A percentile compares a stretch with the other conserved stretches of the same genome.
These are phyloP conservation scores for Mungos mungo DNA, from an alignment of 2,113 vertebrate genomes.

Conservation along the genomic window DNA sequence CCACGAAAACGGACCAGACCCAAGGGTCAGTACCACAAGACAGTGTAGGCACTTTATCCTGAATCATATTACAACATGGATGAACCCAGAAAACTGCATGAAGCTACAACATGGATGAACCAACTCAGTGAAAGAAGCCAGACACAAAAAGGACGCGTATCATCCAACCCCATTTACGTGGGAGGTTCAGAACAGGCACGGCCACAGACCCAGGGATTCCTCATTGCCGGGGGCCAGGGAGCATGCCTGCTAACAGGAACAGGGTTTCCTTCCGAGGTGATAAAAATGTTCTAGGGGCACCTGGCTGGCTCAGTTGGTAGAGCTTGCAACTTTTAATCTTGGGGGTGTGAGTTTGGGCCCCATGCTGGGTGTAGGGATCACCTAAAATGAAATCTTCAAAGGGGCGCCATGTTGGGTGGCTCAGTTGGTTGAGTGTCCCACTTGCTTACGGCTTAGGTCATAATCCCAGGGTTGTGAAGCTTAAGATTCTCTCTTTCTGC, in stretches of 20 bases:
- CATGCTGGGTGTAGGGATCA: not conserved
- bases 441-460: not conserved
- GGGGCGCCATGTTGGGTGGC: not conserved
- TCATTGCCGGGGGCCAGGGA: not conserved
- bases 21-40: not conserved
- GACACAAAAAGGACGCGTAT: not conserved
- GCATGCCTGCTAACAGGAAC: not conserved
- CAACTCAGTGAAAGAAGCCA: not conserved
- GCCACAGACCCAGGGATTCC: rapidly evolving
- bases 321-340: not conserved
- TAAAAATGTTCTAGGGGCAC: not conserved
- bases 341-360: not conserved
- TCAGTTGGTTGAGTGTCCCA: not conserved
- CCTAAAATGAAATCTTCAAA: not conserved
- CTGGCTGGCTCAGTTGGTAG: not conserved
- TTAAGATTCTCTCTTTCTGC: no score
- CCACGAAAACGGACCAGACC: not conserved
- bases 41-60: not conserved
- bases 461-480: not conserved
- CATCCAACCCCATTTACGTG: not conserved
- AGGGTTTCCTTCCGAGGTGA: not conserved
- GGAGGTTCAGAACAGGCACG: not conserved
- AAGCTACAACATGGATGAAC: not conserved
- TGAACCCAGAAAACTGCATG: not conserved
- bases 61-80: not conserved